Base-by-base conservation (phyloP, 2,113 vertebrate species). In the Acanthochromis polyacanthus region DNA sequence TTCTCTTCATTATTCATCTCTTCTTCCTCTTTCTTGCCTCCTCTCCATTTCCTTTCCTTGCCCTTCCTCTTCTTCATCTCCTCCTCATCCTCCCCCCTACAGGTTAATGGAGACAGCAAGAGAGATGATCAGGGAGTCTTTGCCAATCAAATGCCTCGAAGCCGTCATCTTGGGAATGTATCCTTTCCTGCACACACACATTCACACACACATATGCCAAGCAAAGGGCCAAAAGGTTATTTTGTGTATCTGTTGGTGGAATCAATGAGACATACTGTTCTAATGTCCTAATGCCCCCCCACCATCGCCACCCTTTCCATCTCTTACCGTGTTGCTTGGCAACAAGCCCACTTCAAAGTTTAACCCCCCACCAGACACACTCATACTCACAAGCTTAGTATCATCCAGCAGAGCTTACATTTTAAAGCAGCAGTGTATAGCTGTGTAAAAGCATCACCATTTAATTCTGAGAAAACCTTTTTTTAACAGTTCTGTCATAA, bases 81-180 rank as follows among this genome's bases (percentile, higher is more conserved):
- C 28, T 68, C 36, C 14, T 51, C 57, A 2, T 25, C 16, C 51
- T 59, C 64, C 40, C 16, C 28, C 75, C 22, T 83, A 22, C 84
- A 99, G 98, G 95, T 94, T 99, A 80, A 99, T 99, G 97, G 98
- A 99, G 92, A 98, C 96, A 0, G 98, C 97, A 12, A 96, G 93
- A 93, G 98, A 99, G 94, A 92, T 93, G 97, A 97, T 96, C 90
- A 95, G 97, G 45, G 98, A 99, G 90, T 98, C 97, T 74, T 92
- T 99, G 83, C 98, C 98, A 74, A 99, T 99, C 92, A 99, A 99
- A 96, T 99, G 98, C 92, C 97, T 99, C 60, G 98, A 99, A 93
- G 98, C 98, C 16, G 98, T 99, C 88, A 98, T 99, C 93, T 90
- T 99, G 93, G 97, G 97, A 90, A 96, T 99, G 98, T 99, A 99